A percentile compares a stretch with the other conserved stretches of the same genome.
Conservation (phyloP, 2,113 vertebrate species). For the Trachemys scripta region DNA sequence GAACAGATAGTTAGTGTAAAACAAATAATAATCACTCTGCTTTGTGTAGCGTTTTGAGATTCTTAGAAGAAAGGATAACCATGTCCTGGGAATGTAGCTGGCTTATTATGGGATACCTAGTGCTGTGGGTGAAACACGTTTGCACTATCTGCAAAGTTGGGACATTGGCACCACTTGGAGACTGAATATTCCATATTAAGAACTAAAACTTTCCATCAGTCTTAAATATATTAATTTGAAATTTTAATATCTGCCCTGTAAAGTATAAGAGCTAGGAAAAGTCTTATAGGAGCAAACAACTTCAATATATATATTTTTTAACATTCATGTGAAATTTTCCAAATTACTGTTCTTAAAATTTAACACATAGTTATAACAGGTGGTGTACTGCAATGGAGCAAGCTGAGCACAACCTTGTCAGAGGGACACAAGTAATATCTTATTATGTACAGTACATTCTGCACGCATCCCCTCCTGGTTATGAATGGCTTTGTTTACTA, state of each 20-base stretch:
- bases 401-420: neutral
- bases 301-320: conserved; percentile 37
- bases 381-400: conserved; percentile 61
- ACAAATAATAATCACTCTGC: neutral
- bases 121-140: conserved; percentile 34
- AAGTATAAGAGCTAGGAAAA: conserved; percentile 53
- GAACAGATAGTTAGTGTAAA: neutral
- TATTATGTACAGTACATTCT: neutral
- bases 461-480: neutral
- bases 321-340: conserved; percentile 46
- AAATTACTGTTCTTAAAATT: conserved; percentile 59
- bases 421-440: neutral
- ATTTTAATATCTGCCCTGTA: conserved; percentile 70
- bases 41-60: neutral
- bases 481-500: neutral
- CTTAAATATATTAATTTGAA: conserved; percentile 48
- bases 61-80: neutral
- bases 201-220: conserved; percentile 51
- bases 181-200: conserved; percentile 56
- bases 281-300: conserved; percentile 50
- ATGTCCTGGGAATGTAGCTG: neutral
- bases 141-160: conserved; percentile 47
- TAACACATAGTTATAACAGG: conserved; percentile 64
- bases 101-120: neutral
- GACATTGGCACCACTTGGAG: conserved; percentile 24